phyloP scores from a whole-genome alignment of 2,113 vertebrate genomes.

The Carollia perspicillata region DNA sequence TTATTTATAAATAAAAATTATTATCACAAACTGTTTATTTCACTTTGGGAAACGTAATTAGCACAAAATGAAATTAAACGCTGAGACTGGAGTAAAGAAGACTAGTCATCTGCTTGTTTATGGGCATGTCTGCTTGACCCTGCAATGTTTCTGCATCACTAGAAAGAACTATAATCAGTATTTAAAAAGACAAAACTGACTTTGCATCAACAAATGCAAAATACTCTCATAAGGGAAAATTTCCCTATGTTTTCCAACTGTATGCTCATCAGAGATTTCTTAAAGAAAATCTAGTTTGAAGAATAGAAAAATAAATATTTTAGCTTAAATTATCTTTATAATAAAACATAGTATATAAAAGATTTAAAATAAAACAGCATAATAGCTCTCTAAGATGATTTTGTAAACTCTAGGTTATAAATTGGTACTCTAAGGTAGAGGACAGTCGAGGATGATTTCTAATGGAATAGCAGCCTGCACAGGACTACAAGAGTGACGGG shows the following conservation, averaged over 20 bases:
- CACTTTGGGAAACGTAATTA: background rate
- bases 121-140: background rate
- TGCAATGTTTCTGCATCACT: background rate
- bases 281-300: background rate
- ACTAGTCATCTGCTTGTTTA: background rate
- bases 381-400: conserved; percentile 3
- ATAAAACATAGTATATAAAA: background rate
- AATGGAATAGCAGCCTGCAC: background rate
- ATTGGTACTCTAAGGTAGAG: background rate
- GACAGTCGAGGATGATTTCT: conserved; percentile 24
- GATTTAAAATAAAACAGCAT: background rate
- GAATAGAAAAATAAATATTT: background rate
- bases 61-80: conserved; percentile 12
- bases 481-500: background rate
- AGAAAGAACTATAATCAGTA: background rate
- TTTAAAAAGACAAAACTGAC: background rate
- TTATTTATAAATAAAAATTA: conserved; percentile 51
- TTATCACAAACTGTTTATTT: background rate
- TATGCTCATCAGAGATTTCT: background rate
- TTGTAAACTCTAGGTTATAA: background rate
- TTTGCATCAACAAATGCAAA: background rate
- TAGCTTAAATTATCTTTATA: background rate
- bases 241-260: background rate
- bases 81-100: background rate
- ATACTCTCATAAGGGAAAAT: background rate